phyloP scores from a whole-genome alignment of 1,140 invertebrate species.

The Leptestheria dahalacensis region DNA sequence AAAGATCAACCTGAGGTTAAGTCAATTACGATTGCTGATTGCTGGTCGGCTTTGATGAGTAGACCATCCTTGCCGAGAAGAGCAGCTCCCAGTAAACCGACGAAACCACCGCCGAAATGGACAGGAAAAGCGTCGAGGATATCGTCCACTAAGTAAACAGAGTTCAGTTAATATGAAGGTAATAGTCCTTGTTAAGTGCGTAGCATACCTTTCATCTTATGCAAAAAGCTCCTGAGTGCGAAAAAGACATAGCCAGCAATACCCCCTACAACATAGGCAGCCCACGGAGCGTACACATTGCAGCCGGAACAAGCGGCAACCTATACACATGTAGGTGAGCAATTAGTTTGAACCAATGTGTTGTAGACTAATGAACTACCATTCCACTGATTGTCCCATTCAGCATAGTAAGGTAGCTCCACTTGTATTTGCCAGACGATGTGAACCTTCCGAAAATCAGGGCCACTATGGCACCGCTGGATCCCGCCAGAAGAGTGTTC shows the following conservation, averaged over 20 bases:
- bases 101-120: slow-evolving; percentile 38
- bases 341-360: too few species aligned
- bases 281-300: too few species aligned
- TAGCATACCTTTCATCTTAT: too few species aligned
- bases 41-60: slow-evolving; percentile 20
- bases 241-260: too few species aligned
- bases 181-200: too few species aligned
- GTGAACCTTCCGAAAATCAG: not conserved
- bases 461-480: not conserved
- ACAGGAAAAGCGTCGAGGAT: slow-evolving; percentile 41
- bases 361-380: slow-evolving; percentile 26
- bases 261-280: too few species aligned
- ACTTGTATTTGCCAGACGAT: not conserved
- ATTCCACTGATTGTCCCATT: slow-evolving; percentile 3
- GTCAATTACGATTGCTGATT: slow-evolving; percentile 17
- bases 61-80: slow-evolving; percentile 27
- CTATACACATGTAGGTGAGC: too few species aligned
- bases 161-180: not conserved
- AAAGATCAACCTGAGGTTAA: not conserved
- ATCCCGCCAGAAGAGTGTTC: slow-evolving; percentile 23
- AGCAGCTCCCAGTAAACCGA: slow-evolving; percentile 34
- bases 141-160: slow-evolving; percentile 34
- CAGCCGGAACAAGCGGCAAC: too few species aligned
- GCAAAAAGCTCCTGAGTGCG: too few species aligned
- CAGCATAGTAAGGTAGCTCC: slow-evolving; percentile 1